phyloP scores from a whole-genome alignment of 1,140 invertebrate species.

The Centruroides sculpturatus region DNA sequence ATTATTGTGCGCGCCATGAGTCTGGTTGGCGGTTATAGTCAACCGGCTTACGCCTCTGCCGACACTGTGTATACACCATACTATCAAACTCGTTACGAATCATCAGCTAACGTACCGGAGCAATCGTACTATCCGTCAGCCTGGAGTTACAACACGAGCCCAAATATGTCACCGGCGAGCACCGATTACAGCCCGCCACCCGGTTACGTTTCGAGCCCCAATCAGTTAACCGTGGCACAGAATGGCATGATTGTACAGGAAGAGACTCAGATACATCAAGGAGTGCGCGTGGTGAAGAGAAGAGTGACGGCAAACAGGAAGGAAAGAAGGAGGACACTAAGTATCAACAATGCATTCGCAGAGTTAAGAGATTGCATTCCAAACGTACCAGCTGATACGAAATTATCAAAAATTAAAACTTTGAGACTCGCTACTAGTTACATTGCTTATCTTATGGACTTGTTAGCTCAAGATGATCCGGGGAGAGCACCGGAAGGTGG shows the following conservation, averaged over 20 bases:
- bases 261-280: not conserved
- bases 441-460: slow-evolving; percentile 37
- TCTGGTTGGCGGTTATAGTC: slow-evolving; percentile 12
- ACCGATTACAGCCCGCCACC: slow-evolving; percentile 3
- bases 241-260: not conserved
- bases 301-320: slow-evolving; percentile 66
- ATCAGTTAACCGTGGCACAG: not conserved
- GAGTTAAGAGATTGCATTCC: slow-evolving; percentile 86
- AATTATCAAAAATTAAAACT: slow-evolving; percentile 50
- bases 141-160: not conserved
- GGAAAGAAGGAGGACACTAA: slow-evolving; percentile 73
- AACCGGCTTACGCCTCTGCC: slow-evolving; percentile 3
- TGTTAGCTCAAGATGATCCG: slow-evolving; percentile 28
- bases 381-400: slow-evolving; percentile 88
- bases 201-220: not conserved
- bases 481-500: slow-evolving; percentile 27
- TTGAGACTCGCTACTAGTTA: slow-evolving; percentile 37
- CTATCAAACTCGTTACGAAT: slow-evolving; percentile 5
- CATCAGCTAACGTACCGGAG: not conserved
- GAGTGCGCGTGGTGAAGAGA: slow-evolving; percentile 10
- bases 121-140: not conserved
- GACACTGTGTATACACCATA: slow-evolving; percentile 4
- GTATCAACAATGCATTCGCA: slow-evolving; percentile 89
- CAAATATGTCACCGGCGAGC: slow-evolving; percentile 5
- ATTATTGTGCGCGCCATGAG: slow-evolving; percentile 7